Evolutionary conservation across 1,140 invertebrate species (phyloP).

Genomic region (Theocolax elegans): DNA sequence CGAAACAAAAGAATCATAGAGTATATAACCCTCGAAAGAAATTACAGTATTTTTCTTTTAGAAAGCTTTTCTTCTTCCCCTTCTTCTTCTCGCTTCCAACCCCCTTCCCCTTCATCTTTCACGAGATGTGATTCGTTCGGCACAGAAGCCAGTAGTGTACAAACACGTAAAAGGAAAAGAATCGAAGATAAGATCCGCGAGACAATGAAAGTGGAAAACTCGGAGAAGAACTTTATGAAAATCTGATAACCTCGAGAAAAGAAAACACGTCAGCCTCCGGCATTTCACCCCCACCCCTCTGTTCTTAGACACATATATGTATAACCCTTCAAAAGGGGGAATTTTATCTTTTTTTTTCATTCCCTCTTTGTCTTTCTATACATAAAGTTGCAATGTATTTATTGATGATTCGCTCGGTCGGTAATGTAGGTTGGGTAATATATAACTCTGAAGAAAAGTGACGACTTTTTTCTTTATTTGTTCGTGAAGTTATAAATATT

Average conservation of each 20-base stretch:
- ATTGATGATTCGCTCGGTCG: too few relatives aligned
- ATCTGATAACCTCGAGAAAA: constrained; percentile 32
- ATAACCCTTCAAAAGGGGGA: too few relatives aligned
- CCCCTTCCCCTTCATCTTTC: too few relatives aligned
- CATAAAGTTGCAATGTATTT: too few relatives aligned
- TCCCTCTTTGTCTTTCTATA: too few relatives aligned
- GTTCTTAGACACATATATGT: too few relatives aligned
- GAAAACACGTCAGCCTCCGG: constrained; percentile 18
- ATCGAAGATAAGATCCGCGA: background rate
- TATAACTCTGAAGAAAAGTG: too few relatives aligned
- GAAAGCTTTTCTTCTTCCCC: constrained; percentile 4
- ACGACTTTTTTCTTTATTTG: too few relatives aligned
- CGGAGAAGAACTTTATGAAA: constrained; percentile 15
- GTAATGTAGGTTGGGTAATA: too few relatives aligned
- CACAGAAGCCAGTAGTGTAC: background rate
- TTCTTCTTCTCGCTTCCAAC: background rate
- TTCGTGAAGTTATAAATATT: too few relatives aligned
- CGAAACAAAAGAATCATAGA: background rate
- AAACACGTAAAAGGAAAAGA: background rate
- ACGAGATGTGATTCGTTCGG: background rate
- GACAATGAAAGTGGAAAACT: constrained; percentile 16
- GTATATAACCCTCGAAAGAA: background rate
- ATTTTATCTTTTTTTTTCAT: too few relatives aligned
- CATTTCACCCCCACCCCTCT: too few relatives aligned
- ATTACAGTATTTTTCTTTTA: constrained; percentile 30